These are phyloP conservation scores for Crypturellus undulatus DNA, from an alignment of 2,113 vertebrate species.

Conservation along the genomic window DNA sequence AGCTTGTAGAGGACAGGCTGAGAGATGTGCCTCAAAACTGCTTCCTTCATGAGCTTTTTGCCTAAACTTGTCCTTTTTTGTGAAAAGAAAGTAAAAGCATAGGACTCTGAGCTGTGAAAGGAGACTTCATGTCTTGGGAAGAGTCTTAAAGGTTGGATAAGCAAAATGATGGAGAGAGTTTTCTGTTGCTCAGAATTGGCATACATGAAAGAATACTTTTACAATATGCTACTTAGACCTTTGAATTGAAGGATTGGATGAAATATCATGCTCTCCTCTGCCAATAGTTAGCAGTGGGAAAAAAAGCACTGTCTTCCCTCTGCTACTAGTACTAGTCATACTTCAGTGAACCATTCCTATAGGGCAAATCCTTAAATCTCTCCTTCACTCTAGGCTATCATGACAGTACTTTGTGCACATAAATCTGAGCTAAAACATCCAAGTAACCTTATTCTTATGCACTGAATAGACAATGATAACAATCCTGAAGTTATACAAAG, in stretches of 20 bases:
- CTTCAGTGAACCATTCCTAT: background rate
- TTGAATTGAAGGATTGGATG: background rate
- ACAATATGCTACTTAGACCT: background rate
- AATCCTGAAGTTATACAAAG: background rate
- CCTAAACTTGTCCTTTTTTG: background rate
- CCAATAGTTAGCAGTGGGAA: background rate
- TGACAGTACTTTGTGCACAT: background rate
- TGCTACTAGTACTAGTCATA: background rate
- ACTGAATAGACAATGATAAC: background rate
- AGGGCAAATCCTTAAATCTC: background rate
- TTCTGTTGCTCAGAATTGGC: background rate
- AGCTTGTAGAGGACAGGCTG: background rate
- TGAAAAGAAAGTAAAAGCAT: background rate
- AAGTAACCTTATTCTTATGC: background rate
- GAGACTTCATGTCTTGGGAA: background rate
- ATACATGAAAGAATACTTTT: background rate
- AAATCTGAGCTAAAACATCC: background rate
- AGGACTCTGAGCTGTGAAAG: background rate
- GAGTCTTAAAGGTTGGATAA: background rate
- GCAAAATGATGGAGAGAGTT: background rate
- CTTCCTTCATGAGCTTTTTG: background rate
- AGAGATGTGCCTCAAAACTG: background rate
- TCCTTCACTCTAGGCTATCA: accelerated
- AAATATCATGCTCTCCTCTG: background rate
- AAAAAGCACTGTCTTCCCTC: background rate